phyloP scores from a whole-genome alignment of 2,113 vertebrate species.

The Thomomys bottae region DNA sequence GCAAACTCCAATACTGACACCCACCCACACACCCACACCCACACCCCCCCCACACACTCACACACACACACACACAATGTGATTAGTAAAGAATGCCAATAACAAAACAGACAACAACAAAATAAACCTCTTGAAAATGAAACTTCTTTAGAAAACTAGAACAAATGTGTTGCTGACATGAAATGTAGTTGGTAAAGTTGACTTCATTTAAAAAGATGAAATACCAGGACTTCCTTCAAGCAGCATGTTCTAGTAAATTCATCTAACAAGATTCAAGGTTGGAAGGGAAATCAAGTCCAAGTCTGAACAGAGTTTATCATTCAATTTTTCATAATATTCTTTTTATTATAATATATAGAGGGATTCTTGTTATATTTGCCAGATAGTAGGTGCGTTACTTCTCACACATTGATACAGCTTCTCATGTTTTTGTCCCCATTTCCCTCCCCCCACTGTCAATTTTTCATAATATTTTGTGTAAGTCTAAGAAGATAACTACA shows the following conservation, averaged over 20 bases:
- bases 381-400: too few relatives aligned
- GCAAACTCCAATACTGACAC: too few relatives aligned
- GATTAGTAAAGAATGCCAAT: neutral
- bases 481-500: neutral
- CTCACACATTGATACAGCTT: too few relatives aligned
- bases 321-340: neutral
- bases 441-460: too few relatives aligned
- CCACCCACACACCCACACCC: neutral
- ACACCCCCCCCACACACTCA: too few relatives aligned
- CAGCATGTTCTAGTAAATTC: neutral
- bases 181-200: neutral
- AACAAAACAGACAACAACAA: neutral
- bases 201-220: conserved; percentile 5
- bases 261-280: neutral
- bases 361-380: too few relatives aligned
- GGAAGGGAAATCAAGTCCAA: neutral
- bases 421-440: too few relatives aligned
- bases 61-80: neutral
- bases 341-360: too few relatives aligned
- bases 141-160: neutral
- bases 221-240: neutral
- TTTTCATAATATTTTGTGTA: neutral
- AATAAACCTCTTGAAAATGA: neutral
- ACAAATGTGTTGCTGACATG: neutral
- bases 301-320: neutral